phyloP scores from a whole-genome alignment of 2,113 vertebrate species.

The Irena cyanogastra region DNA sequence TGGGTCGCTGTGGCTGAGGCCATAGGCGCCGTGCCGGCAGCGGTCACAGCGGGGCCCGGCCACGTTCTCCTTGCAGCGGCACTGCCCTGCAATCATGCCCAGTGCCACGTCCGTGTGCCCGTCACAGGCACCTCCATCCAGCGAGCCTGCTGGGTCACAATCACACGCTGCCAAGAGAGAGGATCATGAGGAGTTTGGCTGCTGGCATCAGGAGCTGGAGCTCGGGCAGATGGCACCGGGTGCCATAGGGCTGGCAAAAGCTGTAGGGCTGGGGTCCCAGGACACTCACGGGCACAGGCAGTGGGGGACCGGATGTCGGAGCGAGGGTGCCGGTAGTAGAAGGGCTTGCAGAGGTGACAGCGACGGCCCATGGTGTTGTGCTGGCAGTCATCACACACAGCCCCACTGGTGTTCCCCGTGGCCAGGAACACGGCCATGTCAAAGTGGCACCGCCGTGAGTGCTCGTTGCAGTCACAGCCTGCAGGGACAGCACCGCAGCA shows the following conservation, averaged over 20 bases:
- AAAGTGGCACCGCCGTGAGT: conserved; percentile 83
- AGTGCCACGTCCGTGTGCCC: conserved; percentile 73
- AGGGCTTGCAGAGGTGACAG: conserved; percentile 82
- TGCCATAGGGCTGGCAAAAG: not conserved
- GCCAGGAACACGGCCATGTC: conserved; percentile 90
- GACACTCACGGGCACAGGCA: conserved; percentile 69
- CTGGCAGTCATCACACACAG: conserved; percentile 79
- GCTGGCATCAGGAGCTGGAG: not conserved
- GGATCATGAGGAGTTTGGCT: not conserved
- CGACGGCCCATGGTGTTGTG: conserved; percentile 83
- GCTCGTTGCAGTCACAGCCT: conserved; percentile 90
- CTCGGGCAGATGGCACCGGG: accelerated
- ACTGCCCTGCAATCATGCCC: conserved; percentile 82
- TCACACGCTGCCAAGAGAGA: conserved; percentile 74
- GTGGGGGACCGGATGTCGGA: conserved; percentile 63
- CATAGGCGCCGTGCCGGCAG: conserved; percentile 78
- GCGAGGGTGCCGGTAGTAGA: conserved; percentile 77
- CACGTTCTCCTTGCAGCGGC: conserved; percentile 82
- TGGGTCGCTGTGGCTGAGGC: conserved; percentile 77
- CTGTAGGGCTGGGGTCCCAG: accelerated
- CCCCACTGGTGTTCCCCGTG: conserved; percentile 74
- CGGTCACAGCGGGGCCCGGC: conserved; percentile 77
- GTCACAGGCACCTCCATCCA: conserved; percentile 82
- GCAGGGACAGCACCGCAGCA: accelerated
- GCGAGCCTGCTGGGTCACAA: conserved; percentile 80